Conservation (phyloP, 2,797 vertebrate genomes). For the Oreochromis grahami region DNA sequence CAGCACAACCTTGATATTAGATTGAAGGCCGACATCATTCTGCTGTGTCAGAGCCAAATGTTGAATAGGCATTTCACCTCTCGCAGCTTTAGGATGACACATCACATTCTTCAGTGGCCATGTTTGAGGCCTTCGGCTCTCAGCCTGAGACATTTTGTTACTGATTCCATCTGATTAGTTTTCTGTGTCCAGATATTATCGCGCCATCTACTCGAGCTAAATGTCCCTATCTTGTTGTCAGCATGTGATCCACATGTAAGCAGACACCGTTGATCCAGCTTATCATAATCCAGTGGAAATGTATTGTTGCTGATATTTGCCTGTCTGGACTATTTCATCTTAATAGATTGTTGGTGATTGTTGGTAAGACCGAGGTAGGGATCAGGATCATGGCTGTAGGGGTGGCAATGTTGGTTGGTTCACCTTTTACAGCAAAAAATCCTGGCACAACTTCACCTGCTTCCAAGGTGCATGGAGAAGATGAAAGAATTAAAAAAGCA, state of each 20-base stretch:
- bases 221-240: neutral
- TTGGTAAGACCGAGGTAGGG: neutral
- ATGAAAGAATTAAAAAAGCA: no score
- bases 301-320: neutral
- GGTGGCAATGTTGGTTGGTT: neutral
- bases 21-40: slow-evolving; percentile 44
- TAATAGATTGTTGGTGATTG: neutral
- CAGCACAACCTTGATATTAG: slow-evolving; percentile 51
- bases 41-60: slow-evolving; percentile 53
- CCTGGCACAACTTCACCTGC: no score
- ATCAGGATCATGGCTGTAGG: neutral
- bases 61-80: slow-evolving; percentile 42
- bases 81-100: slow-evolving; percentile 25
- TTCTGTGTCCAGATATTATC: neutral
- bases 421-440: no score
- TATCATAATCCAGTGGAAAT: neutral
- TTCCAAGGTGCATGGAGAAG: no score
- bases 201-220: neutral
- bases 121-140: slow-evolving; percentile 1
- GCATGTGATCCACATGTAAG: neutral
- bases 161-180: slow-evolving; percentile 1
- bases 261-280: neutral
- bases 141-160: neutral
- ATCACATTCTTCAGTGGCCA: slow-evolving; percentile 6
- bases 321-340: neutral